Base-by-base conservation (phyloP, 2,797 vertebrate genomes). In the Falco columbarius region DNA sequence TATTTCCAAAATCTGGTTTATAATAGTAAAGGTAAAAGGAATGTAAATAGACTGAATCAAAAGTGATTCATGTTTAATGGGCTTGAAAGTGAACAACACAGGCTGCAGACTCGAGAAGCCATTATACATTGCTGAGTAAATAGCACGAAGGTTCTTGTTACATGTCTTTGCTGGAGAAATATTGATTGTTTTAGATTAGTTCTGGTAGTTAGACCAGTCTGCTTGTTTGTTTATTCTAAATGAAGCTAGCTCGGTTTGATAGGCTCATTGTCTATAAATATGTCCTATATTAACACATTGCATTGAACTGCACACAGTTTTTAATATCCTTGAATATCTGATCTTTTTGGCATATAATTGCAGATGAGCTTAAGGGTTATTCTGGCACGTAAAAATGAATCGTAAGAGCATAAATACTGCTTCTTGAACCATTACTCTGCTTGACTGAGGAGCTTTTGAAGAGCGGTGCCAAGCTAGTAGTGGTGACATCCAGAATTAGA, bases 301-400 rank as follows among this genome's bases (percentile, higher is more conserved):
- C 74, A 38, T 11, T 84, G 63, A 95, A 85, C 61, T 82, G 42
- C 56, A 67, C 74, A 54, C 63, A 73, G 49, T 77, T 88, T 65
- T 74, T 82, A 91, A 61, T 87, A 87, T 46, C 36, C 47, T 89
- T 76, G 66, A 93, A 93, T 93, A 55, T 84, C 40, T 90, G 58
- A 27, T 2, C 58, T 55, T 89, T 89, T 89, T 36, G 30, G 40
- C 52, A 61, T 85, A 16, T 80, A 84, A 82, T 86, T 92, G 83
- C 56, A 74, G 56, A 82, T 65, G 61, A 94, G 30, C 44, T 92
- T 92, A 86, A 79, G 86, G 46, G 71, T 86, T 92, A 92, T 94
- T 94, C 88, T 93, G 65, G 63, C 34, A 77, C 65, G 71, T 89
- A 85, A 80, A 93, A 94, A 93, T 86, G 10, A 86, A 80, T 86